A percentile compares a stretch with the other conserved stretches of the same genome.
Evolutionary conservation across 1,140 invertebrate genomes (phyloP).

Genomic region (Pteromalus puparum): DNA sequence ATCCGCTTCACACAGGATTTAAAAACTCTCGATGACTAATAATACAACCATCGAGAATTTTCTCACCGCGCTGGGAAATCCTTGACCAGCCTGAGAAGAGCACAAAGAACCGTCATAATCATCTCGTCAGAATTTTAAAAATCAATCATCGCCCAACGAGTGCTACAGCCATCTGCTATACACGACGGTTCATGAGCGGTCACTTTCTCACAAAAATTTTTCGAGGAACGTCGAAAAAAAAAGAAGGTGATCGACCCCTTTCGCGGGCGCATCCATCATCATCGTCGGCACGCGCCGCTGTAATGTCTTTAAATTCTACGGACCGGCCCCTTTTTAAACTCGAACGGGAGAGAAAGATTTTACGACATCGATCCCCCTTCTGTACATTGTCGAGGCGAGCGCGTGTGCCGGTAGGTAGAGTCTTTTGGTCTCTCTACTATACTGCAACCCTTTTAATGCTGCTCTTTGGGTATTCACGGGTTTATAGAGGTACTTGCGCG

Average conservation of each 20-base stretch:
- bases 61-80: background rate
- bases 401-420: background rate
- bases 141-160: slow-evolving; percentile 9
- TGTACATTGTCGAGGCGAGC: background rate
- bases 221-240: slow-evolving; percentile 13
- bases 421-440: background rate
- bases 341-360: slow-evolving; percentile 9
- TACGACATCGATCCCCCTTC: slow-evolving; percentile 21
- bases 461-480: background rate
- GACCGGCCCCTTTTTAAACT: background rate
- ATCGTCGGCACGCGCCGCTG: slow-evolving; percentile 16
- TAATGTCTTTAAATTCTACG: slow-evolving; percentile 29
- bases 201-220: slow-evolving; percentile 35
- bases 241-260: background rate
- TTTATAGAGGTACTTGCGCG: background rate
- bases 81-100: background rate
- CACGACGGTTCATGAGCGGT: background rate
- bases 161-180: background rate
- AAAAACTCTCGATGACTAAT: background rate
- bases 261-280: slow-evolving; percentile 39
- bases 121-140: slow-evolving; percentile 15
- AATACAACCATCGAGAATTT: background rate
- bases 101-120: background rate
- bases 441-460: slow-evolving; percentile 31
- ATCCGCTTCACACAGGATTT: background rate